Conservation (phyloP, 2,797 vertebrate genomes). For the Acestrorhynchus altus region DNA sequence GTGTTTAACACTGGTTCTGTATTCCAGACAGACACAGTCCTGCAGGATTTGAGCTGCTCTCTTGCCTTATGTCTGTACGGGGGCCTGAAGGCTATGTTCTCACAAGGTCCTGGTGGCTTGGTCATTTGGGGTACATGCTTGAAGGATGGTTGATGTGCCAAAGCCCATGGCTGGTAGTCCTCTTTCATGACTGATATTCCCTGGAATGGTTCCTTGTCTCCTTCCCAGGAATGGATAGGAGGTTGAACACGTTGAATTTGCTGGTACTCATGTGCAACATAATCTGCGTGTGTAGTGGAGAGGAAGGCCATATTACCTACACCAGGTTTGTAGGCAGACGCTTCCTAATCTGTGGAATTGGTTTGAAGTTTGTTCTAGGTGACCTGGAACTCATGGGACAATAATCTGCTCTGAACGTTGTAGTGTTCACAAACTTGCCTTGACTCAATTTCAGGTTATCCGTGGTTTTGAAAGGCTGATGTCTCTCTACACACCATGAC, state of each 20-base stretch:
- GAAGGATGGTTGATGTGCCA: background rate
- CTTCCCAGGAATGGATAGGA: background rate
- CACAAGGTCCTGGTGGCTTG: conserved; percentile 6
- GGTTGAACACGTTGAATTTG: conserved; percentile 6
- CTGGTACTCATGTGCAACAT: conserved; percentile 16
- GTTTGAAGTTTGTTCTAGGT: conserved; percentile 20
- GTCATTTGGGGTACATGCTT: background rate
- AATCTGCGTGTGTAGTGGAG: conserved; percentile 42
- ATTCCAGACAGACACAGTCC: background rate
- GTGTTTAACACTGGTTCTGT: background rate
- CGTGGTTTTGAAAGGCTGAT: background rate
- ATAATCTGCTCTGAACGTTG: background rate
- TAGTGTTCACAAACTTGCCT: background rate
- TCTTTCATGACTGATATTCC: conserved; percentile 45
- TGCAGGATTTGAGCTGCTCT: background rate
- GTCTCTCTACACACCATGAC: conserved; percentile 37
- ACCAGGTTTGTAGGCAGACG: background rate
- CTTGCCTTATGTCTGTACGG: conserved; percentile 17
- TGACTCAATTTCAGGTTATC: conserved; percentile 46
- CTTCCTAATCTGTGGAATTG: conserved; percentile 8
- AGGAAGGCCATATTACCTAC: background rate
- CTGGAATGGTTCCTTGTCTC: conserved; percentile 17
- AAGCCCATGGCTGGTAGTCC: conserved; percentile 48
- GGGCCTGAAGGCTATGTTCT: conserved; percentile 12
- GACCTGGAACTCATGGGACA: background rate